Percentiles rank a stretch among this genome's conserved stretches.
phyloP scores from a whole-genome alignment of 37 sponge, comb jelly and placozoan genomes.

The Diacarnus erythraeanus region DNA sequence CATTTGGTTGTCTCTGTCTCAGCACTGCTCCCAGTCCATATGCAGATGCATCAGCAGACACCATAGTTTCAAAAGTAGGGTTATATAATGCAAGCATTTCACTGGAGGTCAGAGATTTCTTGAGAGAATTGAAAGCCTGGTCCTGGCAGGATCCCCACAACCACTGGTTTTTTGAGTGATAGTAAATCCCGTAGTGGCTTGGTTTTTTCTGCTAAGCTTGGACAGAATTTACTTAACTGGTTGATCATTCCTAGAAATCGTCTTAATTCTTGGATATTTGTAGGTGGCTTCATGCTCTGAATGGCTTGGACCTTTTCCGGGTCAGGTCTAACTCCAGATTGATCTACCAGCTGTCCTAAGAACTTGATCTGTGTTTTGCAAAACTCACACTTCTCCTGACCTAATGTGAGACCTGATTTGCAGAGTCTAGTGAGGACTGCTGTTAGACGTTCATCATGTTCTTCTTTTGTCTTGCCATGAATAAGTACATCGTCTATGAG shows the following conservation, averaged over 20 bases:
- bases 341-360: slow-evolving; percentile 46
- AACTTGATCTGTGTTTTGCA: slow-evolving; percentile 22
- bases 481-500: no score
- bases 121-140: slow-evolving; percentile 32
- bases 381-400: slow-evolving; percentile 42
- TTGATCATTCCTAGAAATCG: no score
- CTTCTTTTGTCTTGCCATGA: slow-evolving; percentile 18
- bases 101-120: slow-evolving; percentile 5
- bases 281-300: slow-evolving; percentile 16
- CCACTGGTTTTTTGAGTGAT: slow-evolving; percentile 16
- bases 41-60: slow-evolving; percentile 35
- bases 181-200: no score
- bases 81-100: slow-evolving; percentile 42
- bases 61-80: slow-evolving; percentile 5
- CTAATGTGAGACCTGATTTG: slow-evolving; percentile 36
- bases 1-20: no score
- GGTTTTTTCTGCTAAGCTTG: no score
- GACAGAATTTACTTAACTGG: no score
- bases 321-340: slow-evolving; percentile 24
- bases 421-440: no score
- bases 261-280: slow-evolving; percentile 19
- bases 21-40: slow-evolving; percentile 53
- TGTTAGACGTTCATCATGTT: slow-evolving; percentile 41
- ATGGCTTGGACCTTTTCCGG: slow-evolving; percentile 44
- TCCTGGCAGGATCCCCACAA: slow-evolving; percentile 38